phyloP scores from a whole-genome alignment of 2,113 vertebrate genomes.

The Axis porcinus region DNA sequence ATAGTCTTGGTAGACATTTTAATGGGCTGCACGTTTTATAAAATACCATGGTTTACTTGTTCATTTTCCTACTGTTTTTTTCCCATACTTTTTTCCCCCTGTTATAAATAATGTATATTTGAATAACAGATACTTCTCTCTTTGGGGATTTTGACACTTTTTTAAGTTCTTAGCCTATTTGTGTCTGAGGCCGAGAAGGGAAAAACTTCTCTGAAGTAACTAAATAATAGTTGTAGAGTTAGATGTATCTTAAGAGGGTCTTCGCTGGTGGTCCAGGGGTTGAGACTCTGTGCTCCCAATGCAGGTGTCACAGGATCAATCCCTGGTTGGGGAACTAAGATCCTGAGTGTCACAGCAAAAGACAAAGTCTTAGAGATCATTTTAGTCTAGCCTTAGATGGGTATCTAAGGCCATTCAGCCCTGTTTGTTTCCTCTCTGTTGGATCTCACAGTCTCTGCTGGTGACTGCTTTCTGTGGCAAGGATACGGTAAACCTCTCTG shows the following conservation, averaged over 20 bases:
- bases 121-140: neutral
- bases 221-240: neutral
- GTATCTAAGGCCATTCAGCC: neutral
- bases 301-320: neutral
- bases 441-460: neutral
- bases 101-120: slow-evolving; percentile 15
- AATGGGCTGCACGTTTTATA: neutral
- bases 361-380: neutral
- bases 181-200: neutral
- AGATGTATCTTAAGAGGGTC: neutral
- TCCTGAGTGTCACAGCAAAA: neutral
- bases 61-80: neutral
- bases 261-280: neutral
- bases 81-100: neutral
- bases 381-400: neutral
- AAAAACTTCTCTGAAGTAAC: neutral
- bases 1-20: neutral
- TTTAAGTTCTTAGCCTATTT: neutral
- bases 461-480: neutral
- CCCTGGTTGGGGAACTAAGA: neutral
- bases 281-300: neutral
- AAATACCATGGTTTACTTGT: neutral
- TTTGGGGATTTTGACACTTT: neutral
- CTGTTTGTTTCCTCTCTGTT: neutral
- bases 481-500: neutral